These are phyloP conservation scores for Tokudaia muenninki DNA, from an alignment of 2,797 vertebrate species.

Conservation along the genomic window DNA sequence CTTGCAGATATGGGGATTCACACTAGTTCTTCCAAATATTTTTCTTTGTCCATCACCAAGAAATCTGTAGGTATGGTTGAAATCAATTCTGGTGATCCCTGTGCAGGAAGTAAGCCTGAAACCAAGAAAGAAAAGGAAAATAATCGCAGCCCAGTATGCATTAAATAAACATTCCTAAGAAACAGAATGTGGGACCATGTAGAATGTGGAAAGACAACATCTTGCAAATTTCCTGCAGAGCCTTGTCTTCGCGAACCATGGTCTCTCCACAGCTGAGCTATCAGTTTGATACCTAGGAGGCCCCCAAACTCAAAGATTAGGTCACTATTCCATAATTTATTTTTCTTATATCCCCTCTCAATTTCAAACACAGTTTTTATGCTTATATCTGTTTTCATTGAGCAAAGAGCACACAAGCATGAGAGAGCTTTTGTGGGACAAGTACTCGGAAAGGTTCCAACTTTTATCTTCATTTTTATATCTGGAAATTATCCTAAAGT, in stretches of 20 bases:
- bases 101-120: not conserved
- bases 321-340: not conserved
- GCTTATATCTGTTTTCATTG: not conserved
- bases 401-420: not conserved
- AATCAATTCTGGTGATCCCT: not conserved
- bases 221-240: not conserved
- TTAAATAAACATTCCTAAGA: not conserved
- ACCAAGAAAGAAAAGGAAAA: not conserved
- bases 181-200: not conserved
- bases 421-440: not conserved
- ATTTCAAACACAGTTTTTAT: not conserved
- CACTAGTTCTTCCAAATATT: not conserved
- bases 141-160: not conserved
- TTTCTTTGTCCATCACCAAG: not conserved
- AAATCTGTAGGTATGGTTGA: not conserved
- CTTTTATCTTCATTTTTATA: slow-evolving; percentile 18
- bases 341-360: not conserved
- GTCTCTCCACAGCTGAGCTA: not conserved
- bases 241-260: not conserved
- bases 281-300: not conserved
- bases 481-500: slow-evolving; percentile 39
- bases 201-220: not conserved
- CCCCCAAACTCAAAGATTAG: not conserved
- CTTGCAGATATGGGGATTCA: not conserved
- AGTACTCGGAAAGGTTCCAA: not conserved